Evolutionary conservation across 2,113 vertebrate species (phyloP).

Genomic region (Lycocorax pyrrhopterus): DNA sequence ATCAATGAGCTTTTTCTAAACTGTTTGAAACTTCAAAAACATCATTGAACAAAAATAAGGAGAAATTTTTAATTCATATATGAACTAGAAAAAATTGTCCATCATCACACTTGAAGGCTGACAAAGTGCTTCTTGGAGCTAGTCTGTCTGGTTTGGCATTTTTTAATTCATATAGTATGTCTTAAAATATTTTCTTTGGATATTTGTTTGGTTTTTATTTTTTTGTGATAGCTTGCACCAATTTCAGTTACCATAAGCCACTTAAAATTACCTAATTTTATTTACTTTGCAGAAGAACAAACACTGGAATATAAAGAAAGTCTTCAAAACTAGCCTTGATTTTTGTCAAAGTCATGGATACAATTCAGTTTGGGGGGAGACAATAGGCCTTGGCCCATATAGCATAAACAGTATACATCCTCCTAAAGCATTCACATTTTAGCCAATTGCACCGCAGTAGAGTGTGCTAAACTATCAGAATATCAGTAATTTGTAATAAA

Average conservation of each 20-base stretch:
- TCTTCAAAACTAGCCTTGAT: background rate
- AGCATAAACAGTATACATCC: background rate
- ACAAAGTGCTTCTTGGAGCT: background rate
- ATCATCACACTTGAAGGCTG: background rate
- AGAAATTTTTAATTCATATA: background rate
- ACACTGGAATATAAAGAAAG: background rate
- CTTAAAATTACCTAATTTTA: background rate
- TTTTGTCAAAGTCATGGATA: background rate
- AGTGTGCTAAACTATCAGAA: background rate
- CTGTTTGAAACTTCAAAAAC: background rate
- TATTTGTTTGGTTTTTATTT: too few relatives aligned
- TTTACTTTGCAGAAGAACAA: background rate
- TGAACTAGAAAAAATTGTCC: background rate
- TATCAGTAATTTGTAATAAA: background rate
- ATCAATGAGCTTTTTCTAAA: background rate
- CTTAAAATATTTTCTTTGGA: background rate
- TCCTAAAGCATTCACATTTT: background rate
- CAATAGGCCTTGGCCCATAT: background rate
- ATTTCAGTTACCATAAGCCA: background rate
- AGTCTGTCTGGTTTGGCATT: background rate
- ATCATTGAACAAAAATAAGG: background rate
- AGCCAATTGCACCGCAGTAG: accelerated
- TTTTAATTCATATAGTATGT: accelerated
- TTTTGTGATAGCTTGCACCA: background rate
- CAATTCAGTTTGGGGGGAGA: accelerated